These are phyloP conservation scores for Lapara coniferarum DNA, from an alignment of 2,888 invertebrate species.

Conservation along the genomic window DNA sequence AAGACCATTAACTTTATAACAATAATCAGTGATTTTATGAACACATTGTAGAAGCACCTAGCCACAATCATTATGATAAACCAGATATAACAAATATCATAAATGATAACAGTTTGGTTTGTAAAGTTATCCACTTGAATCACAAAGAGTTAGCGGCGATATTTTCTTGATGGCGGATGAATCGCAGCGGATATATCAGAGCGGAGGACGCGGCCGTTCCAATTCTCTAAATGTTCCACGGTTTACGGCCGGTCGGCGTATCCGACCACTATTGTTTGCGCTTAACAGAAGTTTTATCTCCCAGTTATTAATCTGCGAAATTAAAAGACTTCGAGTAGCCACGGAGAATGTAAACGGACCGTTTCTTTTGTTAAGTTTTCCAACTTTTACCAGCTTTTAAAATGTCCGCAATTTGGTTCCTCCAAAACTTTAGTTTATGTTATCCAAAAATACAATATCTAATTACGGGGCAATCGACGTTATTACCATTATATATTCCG, in stretches of 20 bases:
- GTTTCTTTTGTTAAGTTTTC: slow-evolving; percentile 42
- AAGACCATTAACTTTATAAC: too few species aligned
- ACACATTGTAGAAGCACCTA: too few species aligned
- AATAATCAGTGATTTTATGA: too few species aligned
- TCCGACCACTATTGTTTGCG: slow-evolving; percentile 55
- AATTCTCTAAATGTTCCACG: slow-evolving; percentile 50
- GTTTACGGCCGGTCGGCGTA: slow-evolving; percentile 42
- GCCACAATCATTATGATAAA: background rate
- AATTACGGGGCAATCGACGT: slow-evolving; percentile 67
- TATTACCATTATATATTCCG: slow-evolving; percentile 73
- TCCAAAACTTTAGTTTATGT: background rate
- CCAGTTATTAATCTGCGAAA: slow-evolving; percentile 57
- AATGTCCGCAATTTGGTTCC: slow-evolving; percentile 6
- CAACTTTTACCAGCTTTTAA: slow-evolving; percentile 34
- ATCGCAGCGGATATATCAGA: slow-evolving; percentile 40
- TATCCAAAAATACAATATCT: slow-evolving; percentile 38
- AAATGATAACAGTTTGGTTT: background rate
- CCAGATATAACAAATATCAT: background rate
- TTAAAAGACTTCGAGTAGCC: slow-evolving; percentile 49
- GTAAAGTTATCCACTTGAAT: slow-evolving; percentile 11
- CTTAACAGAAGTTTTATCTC: slow-evolving; percentile 53
- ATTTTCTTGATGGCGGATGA: slow-evolving; percentile 45
- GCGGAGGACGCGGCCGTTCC: slow-evolving; percentile 37
- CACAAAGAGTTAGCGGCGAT: slow-evolving; percentile 38
- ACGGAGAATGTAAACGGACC: slow-evolving; percentile 40